Base-by-base conservation (phyloP, 2,888 invertebrate species). In the Andrena marginata region DNA sequence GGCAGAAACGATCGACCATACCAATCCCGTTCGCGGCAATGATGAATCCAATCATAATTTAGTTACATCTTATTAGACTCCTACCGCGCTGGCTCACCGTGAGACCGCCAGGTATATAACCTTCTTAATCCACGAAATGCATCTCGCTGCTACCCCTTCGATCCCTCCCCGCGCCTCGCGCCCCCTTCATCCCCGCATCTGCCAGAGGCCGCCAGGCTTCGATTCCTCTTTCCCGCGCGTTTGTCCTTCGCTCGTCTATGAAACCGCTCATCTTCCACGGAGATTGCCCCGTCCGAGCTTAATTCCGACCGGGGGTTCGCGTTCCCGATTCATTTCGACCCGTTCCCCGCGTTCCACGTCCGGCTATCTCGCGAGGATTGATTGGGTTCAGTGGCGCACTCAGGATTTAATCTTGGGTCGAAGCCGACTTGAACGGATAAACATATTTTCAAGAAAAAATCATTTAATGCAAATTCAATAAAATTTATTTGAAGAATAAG, bases 11-110 rank as follows among this genome's bases (percentile, higher is more conserved):
- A 90, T 92, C 88, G 93, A 89, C 93, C 92, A 93, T 92, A 92
- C 84, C 89, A 93, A 87, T 89, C 87, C 93, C 85, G 91, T 90
- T 88, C 85, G 89, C 88, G 90, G 92, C 92, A 93, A 93, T 93
- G 93, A 93, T 93, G 93, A 93, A 93, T 93, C 93, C 93, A 93
- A 93, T 93, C 93, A 93, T 93, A 93, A 93, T 93, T 93, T 93
- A 93, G 93, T 93, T 93, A 93, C 93, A 93, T 93, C 93, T 93
- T 93, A 93, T 93, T 93, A 93, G 93, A 92, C 93, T 93, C 93
- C 93, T 92, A 92, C 93, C 90, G 92, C 90, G 92, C 92, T 85
- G 88, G 90, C 91, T 90, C 91, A 91, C 93, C 92, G 93, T 93
- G 93, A 92, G 93, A 92, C 85, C 90, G 92, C 90, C 91, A 90